Evolutionary conservation across 1,140 invertebrate genomes (phyloP).

Genomic region (Zelostemma sp.): DNA sequence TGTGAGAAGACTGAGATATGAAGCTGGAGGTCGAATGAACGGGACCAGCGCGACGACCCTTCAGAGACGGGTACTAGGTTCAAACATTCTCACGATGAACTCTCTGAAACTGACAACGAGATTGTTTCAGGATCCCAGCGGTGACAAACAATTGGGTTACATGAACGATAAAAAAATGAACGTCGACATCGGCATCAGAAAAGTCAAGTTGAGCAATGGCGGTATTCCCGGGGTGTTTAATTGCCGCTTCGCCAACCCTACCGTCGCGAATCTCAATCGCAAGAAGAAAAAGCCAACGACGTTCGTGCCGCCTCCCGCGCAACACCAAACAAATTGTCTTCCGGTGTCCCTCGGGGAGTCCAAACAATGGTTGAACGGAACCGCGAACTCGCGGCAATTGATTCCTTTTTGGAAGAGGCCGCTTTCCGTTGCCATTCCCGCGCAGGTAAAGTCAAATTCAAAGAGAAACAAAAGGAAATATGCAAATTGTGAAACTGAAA

Average conservation of each 20-base stretch:
- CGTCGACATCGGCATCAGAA: constrained; percentile 50
- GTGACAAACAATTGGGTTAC: constrained; percentile 60
- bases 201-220: constrained; percentile 66
- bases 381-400: constrained; percentile 58
- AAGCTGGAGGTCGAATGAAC: constrained; percentile 73
- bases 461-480: no score
- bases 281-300: constrained; percentile 92
- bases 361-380: constrained; percentile 59
- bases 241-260: constrained; percentile 85
- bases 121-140: constrained; percentile 52
- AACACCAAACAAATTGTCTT: constrained; percentile 52
- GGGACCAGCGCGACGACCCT: constrained; percentile 55
- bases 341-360: constrained; percentile 50
- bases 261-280: constrained; percentile 73
- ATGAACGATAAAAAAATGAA: constrained; percentile 58
- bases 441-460: constrained; percentile 50
- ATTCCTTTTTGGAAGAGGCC: constrained; percentile 87
- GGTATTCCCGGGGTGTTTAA: constrained; percentile 89
- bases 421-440: constrained; percentile 71
- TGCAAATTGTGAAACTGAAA: no score
- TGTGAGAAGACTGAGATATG: constrained; percentile 76
- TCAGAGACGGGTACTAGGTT: constrained; percentile 54
- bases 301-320: constrained; percentile 81
- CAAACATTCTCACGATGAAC: constrained; percentile 3
- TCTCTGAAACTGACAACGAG: neutral